phyloP scores from a whole-genome alignment of 1,140 invertebrate genomes.

The Coptotermes formosanus region DNA sequence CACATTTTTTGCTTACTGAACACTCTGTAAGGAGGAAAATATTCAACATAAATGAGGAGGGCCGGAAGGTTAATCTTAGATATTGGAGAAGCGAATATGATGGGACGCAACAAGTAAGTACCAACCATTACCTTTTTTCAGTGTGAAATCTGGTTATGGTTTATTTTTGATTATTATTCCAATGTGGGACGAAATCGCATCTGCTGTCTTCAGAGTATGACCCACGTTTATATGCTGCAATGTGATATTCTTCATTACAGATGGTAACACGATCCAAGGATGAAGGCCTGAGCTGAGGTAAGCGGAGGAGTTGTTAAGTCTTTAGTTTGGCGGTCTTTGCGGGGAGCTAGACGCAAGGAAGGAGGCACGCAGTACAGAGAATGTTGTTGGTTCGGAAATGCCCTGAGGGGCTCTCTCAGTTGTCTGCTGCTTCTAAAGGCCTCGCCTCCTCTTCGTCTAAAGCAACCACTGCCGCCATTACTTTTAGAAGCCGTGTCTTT shows the following conservation, averaged over 20 bases:
- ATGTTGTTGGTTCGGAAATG: conserved; percentile 2
- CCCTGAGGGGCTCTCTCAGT: conserved; percentile 7
- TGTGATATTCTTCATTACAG: not conserved
- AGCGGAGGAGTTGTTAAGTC: not conserved
- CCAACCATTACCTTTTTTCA: no score
- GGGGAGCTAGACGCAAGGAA: not conserved
- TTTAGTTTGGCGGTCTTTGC: not conserved
- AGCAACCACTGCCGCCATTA: not conserved
- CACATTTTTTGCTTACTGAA: no score
- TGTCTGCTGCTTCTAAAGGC: conserved; percentile 10
- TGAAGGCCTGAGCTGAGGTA: not conserved
- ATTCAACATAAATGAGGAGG: no score
- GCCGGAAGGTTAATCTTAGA: no score
- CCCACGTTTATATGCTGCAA: not conserved
- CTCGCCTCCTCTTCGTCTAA: conserved; percentile 16
- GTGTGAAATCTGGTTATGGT: no score
- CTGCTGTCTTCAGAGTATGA: no score
- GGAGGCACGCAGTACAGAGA: not conserved
- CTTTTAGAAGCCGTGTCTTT: conserved; percentile 6
- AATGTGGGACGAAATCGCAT: no score
- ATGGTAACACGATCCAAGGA: not conserved
- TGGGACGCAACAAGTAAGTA: no score
- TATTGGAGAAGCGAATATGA: no score
- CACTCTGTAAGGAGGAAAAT: no score
- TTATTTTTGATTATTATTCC: no score